Evolutionary conservation across 2,797 vertebrate species (phyloP).

Genomic region (Sparus aurata): DNA sequence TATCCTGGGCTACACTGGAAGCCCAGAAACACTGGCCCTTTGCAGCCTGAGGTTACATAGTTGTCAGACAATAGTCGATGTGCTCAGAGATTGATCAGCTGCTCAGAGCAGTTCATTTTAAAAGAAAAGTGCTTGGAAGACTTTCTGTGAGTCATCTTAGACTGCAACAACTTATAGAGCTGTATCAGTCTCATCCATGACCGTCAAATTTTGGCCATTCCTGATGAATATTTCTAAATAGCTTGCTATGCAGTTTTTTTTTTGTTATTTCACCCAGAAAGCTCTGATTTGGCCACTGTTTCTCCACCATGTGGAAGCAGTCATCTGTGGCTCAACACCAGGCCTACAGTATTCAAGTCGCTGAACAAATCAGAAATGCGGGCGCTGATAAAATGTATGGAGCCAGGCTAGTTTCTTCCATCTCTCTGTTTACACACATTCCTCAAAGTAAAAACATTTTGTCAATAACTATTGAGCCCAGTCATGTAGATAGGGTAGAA

Average conservation of each 20-base stretch:
- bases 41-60: too few relatives aligned
- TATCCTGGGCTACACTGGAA: too few relatives aligned
- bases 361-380: neutral
- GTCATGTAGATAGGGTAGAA: constrained; percentile 22
- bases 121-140: neutral
- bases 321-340: neutral
- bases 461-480: constrained; percentile 39
- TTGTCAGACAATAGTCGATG: too few relatives aligned
- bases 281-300: neutral
- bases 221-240: neutral
- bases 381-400: neutral
- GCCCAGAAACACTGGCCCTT: too few relatives aligned
- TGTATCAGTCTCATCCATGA: neutral
- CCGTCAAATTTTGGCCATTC: neutral
- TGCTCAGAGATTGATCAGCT: too few relatives aligned
- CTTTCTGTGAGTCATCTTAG: neutral
- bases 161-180: neutral
- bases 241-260: neutral
- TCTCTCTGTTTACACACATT: constrained; percentile 7
- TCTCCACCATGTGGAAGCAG: neutral
- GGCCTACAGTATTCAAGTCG: neutral
- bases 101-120: neutral
- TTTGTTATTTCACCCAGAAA: neutral
- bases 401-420: constrained; percentile 15
- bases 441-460: constrained; percentile 31